phyloP scores from a whole-genome alignment of 2,888 invertebrate species.

The Pseudeuparius sepicola region DNA sequence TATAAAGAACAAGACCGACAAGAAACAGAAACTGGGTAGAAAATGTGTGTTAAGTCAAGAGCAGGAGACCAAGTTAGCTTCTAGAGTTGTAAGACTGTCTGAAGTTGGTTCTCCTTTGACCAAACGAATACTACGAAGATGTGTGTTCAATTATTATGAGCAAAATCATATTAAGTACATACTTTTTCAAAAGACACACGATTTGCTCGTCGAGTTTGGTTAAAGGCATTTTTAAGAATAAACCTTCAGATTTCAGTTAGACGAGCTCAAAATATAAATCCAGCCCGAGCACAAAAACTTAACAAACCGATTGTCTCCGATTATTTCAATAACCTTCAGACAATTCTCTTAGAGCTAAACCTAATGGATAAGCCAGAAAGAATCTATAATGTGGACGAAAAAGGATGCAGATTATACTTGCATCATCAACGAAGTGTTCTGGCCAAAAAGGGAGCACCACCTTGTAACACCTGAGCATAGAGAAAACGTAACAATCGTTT shows the following conservation, averaged over 20 bases:
- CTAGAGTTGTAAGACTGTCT: background rate
- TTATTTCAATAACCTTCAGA: too few relatives aligned
- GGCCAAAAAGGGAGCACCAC: conserved; percentile 1
- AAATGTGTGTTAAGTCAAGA: too few relatives aligned
- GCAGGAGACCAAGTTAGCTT: background rate
- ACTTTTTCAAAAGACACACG: too few relatives aligned
- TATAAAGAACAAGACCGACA: too few relatives aligned
- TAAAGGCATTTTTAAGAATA: too few relatives aligned
- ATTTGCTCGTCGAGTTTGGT: too few relatives aligned
- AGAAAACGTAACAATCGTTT: conserved; percentile 2
- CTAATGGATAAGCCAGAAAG: conserved; percentile 2
- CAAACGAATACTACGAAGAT: conserved; percentile 1
- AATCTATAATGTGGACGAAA: conserved; percentile 2
- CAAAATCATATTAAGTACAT: background rate
- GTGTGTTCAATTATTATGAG: conserved; percentile 2
- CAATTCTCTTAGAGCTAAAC: background rate
- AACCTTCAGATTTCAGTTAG: too few relatives aligned
- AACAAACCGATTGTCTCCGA: too few relatives aligned
- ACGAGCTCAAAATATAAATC: too few relatives aligned
- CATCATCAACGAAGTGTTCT: conserved; percentile 3
- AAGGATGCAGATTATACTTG: conserved; percentile 1
- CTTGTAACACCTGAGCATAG: too few relatives aligned
- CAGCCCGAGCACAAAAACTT: too few relatives aligned
- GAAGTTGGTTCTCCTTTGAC: background rate
- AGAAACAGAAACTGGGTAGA: too few relatives aligned